Conservation (phyloP, 2,797 vertebrate genomes). For the Crocodylus rhombifer region DNA sequence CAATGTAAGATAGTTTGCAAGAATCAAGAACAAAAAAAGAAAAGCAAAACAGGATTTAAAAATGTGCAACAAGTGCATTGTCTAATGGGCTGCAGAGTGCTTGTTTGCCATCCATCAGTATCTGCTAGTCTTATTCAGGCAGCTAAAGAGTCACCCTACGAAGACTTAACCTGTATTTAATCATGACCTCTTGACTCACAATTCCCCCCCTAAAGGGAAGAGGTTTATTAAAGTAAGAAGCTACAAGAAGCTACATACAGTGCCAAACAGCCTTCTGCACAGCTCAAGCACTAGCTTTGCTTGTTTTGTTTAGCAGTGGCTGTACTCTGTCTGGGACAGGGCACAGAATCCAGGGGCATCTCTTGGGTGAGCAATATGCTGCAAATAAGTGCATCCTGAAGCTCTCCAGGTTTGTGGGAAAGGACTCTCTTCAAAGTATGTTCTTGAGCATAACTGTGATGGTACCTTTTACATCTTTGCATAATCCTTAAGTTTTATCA, state of each 20-base stretch:
- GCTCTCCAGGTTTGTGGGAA: neutral
- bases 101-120: no score
- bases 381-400: neutral
- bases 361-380: neutral
- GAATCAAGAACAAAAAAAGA: no score
- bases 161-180: no score
- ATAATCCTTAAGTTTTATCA: neutral
- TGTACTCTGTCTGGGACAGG: neutral
- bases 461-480: neutral
- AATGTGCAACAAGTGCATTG: no score
- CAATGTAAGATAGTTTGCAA: neutral
- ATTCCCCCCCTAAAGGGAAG: no score
- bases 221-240: neutral
- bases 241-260: neutral
- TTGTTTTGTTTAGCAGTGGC: neutral
- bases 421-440: neutral
- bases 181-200: no score
- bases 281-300: neutral
- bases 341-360: neutral
- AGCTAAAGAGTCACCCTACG: no score
- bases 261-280: neutral
- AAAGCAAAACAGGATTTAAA: no score
- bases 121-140: no score
- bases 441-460: neutral
- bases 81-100: no score